These are phyloP conservation scores for Sterrhoptilus dennistouni DNA, from an alignment of 2,113 vertebrate genomes.

Conservation along the genomic window DNA sequence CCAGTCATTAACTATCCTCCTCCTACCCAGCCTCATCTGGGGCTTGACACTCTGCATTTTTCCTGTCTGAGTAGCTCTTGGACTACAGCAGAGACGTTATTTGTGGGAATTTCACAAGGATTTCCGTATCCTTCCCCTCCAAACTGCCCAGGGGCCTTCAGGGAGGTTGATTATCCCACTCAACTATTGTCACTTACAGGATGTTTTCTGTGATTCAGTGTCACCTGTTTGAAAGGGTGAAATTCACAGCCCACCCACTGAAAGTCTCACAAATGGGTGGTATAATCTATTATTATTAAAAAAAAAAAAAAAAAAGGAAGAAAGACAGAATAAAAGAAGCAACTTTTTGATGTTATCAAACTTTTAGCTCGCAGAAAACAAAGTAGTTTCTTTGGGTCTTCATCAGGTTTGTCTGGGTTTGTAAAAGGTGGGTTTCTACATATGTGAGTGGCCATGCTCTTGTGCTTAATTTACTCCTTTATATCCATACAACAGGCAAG, in stretches of 20 bases:
- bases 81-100: not conserved
- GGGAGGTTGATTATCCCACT: not conserved
- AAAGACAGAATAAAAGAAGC: not conserved
- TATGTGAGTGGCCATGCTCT: not conserved
- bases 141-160: not conserved
- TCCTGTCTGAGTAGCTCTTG: not conserved
- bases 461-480: not conserved
- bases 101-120: not conserved
- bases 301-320: accelerated
- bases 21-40: not conserved
- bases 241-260: not conserved
- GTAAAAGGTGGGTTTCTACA: not conserved
- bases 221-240: not conserved
- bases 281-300: not conserved
- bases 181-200: not conserved
- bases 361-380: not conserved
- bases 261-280: not conserved
- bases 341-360: not conserved
- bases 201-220: not conserved
- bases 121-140: not conserved
- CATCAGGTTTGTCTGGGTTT: not conserved
- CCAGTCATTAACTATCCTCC: not conserved
- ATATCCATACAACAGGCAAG: not conserved
- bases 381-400: not conserved
- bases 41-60: not conserved